phyloP scores from a whole-genome alignment of 2,797 vertebrate species.

The Synaphobranchus kaupii region DNA sequence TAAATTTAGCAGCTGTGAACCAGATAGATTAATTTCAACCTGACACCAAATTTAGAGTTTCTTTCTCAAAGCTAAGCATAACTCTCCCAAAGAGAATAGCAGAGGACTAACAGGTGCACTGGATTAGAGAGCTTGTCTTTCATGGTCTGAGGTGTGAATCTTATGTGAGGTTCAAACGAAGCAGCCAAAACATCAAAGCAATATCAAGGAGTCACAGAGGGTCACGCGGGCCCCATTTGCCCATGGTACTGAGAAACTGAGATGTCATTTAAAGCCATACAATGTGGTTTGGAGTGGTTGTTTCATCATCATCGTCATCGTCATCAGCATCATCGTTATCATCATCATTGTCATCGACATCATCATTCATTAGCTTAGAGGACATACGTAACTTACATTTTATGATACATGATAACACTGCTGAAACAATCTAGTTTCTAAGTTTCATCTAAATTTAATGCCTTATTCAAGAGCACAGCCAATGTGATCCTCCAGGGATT shows the following conservation, averaged over 20 bases:
- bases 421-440: neutral
- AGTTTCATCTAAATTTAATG: neutral
- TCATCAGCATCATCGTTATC: too few species aligned
- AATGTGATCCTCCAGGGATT: neutral
- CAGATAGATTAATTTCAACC: neutral
- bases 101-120: neutral
- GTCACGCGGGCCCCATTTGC: neutral
- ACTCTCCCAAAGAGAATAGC: neutral
- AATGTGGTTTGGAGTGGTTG: neutral
- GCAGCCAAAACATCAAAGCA: neutral
- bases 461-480: neutral
- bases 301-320: slow-evolving; percentile 1
- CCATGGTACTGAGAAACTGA: neutral
- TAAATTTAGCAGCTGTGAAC: neutral
- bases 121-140: neutral
- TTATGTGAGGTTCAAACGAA: neutral
- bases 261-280: neutral
- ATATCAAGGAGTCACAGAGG: neutral
- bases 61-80: neutral
- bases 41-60: neutral
- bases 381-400: neutral
- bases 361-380: neutral
- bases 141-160: neutral
- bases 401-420: neutral
- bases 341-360: neutral